phyloP scores from a whole-genome alignment of 2,797 vertebrate genomes.

The Pseudocheirus occidentalis region DNA sequence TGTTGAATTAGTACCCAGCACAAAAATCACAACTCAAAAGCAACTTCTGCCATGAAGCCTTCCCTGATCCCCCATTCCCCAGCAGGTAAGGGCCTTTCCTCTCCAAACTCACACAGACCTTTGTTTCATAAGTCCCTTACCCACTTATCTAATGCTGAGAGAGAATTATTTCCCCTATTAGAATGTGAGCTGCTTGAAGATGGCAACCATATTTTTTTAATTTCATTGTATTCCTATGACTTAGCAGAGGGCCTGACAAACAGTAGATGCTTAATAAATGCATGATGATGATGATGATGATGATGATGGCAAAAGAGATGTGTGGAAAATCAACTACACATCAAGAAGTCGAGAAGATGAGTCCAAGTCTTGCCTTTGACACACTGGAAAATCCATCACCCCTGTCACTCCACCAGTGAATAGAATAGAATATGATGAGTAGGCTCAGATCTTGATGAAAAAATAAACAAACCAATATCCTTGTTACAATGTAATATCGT shows the following conservation, averaged over 20 bases:
- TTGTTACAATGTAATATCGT: neutral
- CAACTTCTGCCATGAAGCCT: neutral
- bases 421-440: neutral
- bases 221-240: neutral
- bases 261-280: neutral
- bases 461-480: neutral
- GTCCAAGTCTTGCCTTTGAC: neutral
- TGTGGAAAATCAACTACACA: neutral
- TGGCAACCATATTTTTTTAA: neutral
- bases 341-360: neutral
- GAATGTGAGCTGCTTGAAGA: neutral
- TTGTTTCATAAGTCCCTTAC: neutral
- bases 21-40: neutral
- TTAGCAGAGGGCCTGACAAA: neutral
- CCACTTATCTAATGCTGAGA: neutral
- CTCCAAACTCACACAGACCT: neutral
- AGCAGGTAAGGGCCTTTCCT: neutral
- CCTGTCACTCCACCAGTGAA: neutral
- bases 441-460: neutral
- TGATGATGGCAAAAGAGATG: neutral
- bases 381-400: neutral
- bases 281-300: neutral
- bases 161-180: neutral
- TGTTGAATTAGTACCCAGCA: neutral
- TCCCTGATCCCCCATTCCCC: neutral